These are phyloP conservation scores for Hyles euphorbiae DNA, from an alignment of 1,140 invertebrate genomes.

Conservation along the genomic window DNA sequence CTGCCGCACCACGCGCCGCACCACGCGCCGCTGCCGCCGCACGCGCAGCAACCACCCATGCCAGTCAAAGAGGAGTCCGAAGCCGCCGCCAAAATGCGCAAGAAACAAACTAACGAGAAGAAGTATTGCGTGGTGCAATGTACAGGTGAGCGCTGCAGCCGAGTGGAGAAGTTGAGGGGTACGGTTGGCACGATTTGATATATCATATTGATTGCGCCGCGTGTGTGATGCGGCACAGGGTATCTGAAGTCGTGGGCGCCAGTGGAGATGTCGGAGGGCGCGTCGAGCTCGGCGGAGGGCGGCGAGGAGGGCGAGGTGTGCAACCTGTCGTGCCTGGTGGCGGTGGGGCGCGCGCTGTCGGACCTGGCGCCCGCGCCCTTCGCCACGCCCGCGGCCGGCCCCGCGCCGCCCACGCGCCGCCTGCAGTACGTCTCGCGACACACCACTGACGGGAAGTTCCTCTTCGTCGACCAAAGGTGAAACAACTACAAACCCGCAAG, in stretches of 20 bases:
- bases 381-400: conserved; percentile 4
- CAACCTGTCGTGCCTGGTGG: conserved; percentile 91
- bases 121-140: conserved; percentile 69
- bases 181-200: neutral
- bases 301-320: conserved; percentile 84
- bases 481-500: neutral
- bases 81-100: conserved; percentile 31
- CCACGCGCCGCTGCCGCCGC: neutral
- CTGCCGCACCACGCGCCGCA: neutral
- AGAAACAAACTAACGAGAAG: conserved; percentile 48
- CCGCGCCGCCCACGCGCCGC: conserved; percentile 69
- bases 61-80: conserved; percentile 83
- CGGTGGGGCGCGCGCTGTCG: conserved; percentile 84
- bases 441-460: conserved; percentile 95
- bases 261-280: conserved; percentile 82
- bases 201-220: neutral
- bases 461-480: conserved; percentile 94
- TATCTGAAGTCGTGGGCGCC: conserved; percentile 95
- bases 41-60: neutral
- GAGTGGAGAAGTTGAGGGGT: too few relatives aligned
- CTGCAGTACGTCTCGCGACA: conserved; percentile 90
- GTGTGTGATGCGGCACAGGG: conserved; percentile 60
- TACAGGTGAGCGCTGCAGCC: conserved; percentile 41
- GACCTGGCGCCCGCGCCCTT: conserved; percentile 48
- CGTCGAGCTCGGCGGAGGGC: conserved; percentile 43